These are phyloP conservation scores for Phylloscopus whistleri DNA, from an alignment of 2,113 vertebrate species.

Conservation along the genomic window DNA sequence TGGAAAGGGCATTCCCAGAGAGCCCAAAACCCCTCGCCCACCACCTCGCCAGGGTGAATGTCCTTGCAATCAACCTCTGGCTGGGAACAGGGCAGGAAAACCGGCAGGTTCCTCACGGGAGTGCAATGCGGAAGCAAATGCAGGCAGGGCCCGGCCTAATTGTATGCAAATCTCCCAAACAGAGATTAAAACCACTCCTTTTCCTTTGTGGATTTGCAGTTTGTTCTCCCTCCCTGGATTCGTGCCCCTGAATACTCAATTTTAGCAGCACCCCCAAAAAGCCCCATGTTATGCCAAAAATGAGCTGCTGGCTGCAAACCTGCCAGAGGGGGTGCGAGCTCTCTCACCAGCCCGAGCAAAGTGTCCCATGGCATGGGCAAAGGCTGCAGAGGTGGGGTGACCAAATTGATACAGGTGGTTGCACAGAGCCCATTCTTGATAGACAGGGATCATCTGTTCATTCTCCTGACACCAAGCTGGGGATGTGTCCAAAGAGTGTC, in stretches of 20 bases:
- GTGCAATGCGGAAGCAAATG: background rate
- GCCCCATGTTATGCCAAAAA: background rate
- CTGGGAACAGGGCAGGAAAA: constrained; percentile 48
- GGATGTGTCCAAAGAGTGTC: background rate
- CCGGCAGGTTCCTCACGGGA: background rate
- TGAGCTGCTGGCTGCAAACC: background rate
- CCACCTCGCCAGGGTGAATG: background rate
- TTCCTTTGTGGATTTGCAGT: background rate
- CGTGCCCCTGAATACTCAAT: background rate
- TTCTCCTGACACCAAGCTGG: background rate
- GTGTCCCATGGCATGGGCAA: background rate
- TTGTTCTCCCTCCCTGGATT: background rate
- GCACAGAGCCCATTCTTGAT: background rate
- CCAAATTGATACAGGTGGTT: background rate
- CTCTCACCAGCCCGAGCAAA: background rate
- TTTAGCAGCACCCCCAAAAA: background rate
- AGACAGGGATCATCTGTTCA: fast-evolving
- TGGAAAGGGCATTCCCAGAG: background rate
- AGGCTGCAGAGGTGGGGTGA: background rate
- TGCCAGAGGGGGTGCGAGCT: background rate
- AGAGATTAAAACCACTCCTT: constrained; percentile 24
- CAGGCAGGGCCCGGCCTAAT: background rate
- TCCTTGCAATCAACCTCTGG: constrained; percentile 16
- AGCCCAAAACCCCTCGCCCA: fast-evolving
- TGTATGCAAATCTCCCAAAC: constrained; percentile 50